Base-by-base conservation (phyloP, 2,888 invertebrate species). In the Drosophila prolongata region DNA sequence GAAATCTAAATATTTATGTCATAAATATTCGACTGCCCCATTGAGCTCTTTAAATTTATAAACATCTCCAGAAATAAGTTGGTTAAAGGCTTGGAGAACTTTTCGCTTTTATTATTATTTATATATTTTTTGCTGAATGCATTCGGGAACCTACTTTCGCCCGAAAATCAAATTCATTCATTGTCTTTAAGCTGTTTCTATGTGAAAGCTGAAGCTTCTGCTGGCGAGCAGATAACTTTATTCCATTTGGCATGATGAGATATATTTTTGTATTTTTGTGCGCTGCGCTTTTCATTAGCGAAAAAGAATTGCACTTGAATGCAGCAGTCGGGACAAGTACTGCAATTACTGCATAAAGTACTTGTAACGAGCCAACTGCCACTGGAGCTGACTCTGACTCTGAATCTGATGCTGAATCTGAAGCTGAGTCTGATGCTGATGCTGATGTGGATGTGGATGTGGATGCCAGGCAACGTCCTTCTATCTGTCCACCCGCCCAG, bases 271-370 rank as follows among this genome's bases (percentile, higher is more conserved):
- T 66, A 52, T 57, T 61, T 73, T 52, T 57, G 54, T 54, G 38
- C 55, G 55, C 57, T 75, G 71, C 62, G 55, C 70, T 78, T 74
- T 78, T 72, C 72, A 69, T 76, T 75, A 76, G 61, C 70, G 64
- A 57, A 65, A 71, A 84, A 66, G 61, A 87, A 78, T 75, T 80
- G 66, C 70, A 80, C 78, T 87, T 76, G 79, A 78, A 80, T 58
- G 70, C 70, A 61, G 56, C 68, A 75, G 66, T 64, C 72, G 50
- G 72, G 82, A 87, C 89, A 84, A 84, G 89, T 79, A 72, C 77
- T 85, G 88, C 86, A 85, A 85, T 85, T 85, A 85, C 80, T 82
- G 78, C 86, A 86, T 86, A 88, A 88, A 82, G 87, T 76, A 89
- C 88, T 87, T 89, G 79, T 68, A 87, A 85, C 75, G 75, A 77